A percentile compares a stretch with the other conserved stretches of the same genome.
Conservation (phyloP, 2,113 vertebrate genomes). For the Lophura nycthemera region DNA sequence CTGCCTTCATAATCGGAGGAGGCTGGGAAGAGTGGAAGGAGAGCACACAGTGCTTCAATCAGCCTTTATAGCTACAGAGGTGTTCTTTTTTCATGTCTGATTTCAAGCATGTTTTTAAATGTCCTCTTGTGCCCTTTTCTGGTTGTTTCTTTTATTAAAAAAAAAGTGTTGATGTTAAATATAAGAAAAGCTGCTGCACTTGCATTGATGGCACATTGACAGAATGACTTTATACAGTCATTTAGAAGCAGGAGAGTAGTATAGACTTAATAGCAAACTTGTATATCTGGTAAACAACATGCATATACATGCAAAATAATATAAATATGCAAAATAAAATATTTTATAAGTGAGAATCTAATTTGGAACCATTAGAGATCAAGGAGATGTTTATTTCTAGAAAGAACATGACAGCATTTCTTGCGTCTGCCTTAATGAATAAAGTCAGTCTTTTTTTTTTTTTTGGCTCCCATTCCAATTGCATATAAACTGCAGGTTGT, state of each 20-base stretch:
- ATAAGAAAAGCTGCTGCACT: not conserved
- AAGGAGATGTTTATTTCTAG: not conserved
- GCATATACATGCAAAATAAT: not conserved
- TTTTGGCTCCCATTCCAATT: not conserved
- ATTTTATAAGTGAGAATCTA: not conserved
- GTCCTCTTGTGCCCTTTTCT: not conserved
- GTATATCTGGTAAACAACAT: not conserved
- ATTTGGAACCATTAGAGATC: not conserved
- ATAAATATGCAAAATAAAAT: not conserved
- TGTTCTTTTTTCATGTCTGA: not conserved
- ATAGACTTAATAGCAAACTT: not conserved
- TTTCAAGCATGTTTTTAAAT: slow-evolving; percentile 39
- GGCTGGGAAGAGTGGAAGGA: not conserved
- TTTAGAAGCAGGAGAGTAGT: not conserved
- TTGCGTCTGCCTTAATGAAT: not conserved
- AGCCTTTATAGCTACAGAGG: not conserved
- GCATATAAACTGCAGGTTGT: not conserved
- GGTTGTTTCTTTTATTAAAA: slow-evolving; percentile 4
- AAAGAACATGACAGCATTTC: not conserved
- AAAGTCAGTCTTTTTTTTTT: not conserved
- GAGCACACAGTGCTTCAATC: not conserved
- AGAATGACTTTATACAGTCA: not conserved
- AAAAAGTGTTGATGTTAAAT: not conserved
- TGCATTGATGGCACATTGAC: not conserved
- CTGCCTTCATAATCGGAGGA: not conserved